A percentile compares a stretch with the other conserved stretches of the same genome.
These are phyloP conservation scores for Ostrea denselamellosa DNA, from an alignment of 1,140 invertebrate species.

Conservation along the genomic window DNA sequence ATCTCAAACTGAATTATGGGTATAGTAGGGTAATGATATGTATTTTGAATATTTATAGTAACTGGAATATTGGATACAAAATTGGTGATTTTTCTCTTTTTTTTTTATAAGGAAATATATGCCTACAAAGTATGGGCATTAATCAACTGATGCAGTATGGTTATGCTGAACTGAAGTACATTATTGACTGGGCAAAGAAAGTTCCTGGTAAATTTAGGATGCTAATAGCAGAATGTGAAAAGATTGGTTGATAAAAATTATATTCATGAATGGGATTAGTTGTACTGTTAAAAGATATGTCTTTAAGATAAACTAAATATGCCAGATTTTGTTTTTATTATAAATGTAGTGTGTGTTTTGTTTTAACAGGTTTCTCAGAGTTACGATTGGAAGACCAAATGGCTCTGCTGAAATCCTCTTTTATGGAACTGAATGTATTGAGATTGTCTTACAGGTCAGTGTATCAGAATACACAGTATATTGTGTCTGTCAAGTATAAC, in stretches of 20 bases:
- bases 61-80: background rate
- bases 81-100: background rate
- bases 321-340: background rate
- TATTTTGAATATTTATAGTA: background rate
- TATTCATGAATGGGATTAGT: background rate
- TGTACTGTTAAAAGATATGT: background rate
- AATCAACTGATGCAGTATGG: constrained; percentile 75
- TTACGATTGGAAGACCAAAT: constrained; percentile 75
- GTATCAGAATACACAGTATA: background rate
- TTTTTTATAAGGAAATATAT: constrained; percentile 46
- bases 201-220: constrained; percentile 70
- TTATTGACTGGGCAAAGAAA: constrained; percentile 77
- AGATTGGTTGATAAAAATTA: background rate
- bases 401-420: constrained; percentile 73
- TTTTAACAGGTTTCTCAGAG: constrained; percentile 70
- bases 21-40: background rate
- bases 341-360: background rate
- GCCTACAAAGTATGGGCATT: constrained; percentile 58
- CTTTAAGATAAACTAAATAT: background rate
- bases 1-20: no score
- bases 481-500: no score
- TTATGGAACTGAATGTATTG: constrained; percentile 77
- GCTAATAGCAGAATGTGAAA: background rate
- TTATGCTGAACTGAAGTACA: constrained; percentile 74
- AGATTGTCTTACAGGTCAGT: constrained; percentile 74